Evolutionary conservation across 2,113 vertebrate species (phyloP).

Genomic region (Toxotes chatareus): DNA sequence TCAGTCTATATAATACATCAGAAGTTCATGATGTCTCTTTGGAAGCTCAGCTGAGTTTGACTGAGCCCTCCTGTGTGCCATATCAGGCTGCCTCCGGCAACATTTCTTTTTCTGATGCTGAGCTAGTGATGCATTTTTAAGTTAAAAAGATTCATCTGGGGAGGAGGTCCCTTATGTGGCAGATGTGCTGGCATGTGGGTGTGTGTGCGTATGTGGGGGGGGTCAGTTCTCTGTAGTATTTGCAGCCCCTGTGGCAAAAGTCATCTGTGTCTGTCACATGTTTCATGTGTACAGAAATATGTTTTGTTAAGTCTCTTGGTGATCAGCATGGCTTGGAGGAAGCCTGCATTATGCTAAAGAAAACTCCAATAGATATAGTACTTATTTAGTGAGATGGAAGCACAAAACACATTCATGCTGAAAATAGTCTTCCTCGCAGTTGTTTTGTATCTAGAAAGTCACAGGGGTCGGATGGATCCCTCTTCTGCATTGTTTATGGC

Average conservation of each 20-base stretch:
- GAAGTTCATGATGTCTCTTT: constrained; percentile 42
- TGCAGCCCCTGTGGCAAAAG: constrained; percentile 33
- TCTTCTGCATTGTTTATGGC: neutral
- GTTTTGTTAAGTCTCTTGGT: constrained; percentile 36
- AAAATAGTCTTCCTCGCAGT: constrained; percentile 1
- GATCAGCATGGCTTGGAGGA: constrained; percentile 22
- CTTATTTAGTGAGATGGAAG: constrained; percentile 13
- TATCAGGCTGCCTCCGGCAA: constrained; percentile 44
- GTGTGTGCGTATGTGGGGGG: neutral
- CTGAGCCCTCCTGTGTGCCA: constrained; percentile 12
- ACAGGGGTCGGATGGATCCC: neutral
- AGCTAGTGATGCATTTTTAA: constrained; percentile 42
- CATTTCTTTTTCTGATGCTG: constrained; percentile 35
- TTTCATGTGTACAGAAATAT: constrained; percentile 30
- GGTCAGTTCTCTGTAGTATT: constrained; percentile 16
- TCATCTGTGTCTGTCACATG: constrained; percentile 33
- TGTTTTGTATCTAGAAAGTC: neutral
- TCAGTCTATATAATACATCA: constrained; percentile 15
- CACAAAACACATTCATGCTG: neutral
- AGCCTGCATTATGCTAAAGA: constrained; percentile 10
- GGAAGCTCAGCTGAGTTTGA: constrained; percentile 45
- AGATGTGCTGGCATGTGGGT: constrained; percentile 4
- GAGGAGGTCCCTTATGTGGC: constrained; percentile 32
- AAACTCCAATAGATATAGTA: constrained; percentile 3
- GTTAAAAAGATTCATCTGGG: constrained; percentile 30